These are phyloP conservation scores for Bucco capensis DNA, from an alignment of 2,113 vertebrate genomes.

Conservation along the genomic window DNA sequence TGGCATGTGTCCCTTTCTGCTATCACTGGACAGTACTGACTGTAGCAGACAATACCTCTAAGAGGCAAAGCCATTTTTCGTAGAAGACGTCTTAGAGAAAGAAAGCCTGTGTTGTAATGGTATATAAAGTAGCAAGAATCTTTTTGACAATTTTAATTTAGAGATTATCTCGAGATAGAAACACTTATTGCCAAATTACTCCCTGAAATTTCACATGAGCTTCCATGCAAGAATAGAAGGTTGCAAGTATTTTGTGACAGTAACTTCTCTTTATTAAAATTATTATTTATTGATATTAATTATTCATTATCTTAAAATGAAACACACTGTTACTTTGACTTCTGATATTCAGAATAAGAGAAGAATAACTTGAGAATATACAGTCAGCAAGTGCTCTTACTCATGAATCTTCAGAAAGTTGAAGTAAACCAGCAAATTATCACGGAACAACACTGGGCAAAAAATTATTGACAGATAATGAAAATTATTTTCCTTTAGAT, in stretches of 20 bases:
- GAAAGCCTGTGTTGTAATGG: neutral
- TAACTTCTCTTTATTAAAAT: neutral
- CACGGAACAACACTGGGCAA: fast-evolving
- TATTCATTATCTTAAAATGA: neutral
- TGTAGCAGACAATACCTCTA: neutral
- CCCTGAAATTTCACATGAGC: fast-evolving
- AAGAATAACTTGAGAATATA: neutral
- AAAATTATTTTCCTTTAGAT: neutral
- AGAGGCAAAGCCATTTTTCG: neutral
- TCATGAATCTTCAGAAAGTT: neutral
- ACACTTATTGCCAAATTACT: neutral
- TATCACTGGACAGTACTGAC: neutral
- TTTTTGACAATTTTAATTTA: neutral
- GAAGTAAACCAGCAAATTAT: neutral
- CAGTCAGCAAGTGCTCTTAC: neutral
- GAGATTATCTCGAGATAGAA: neutral
- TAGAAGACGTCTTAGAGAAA: neutral
- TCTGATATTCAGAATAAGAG: neutral
- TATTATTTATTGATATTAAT: no score
- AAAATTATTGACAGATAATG: neutral
- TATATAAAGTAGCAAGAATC: neutral
- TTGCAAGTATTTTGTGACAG: neutral
- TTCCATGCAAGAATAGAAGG: neutral
- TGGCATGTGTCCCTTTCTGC: neutral
- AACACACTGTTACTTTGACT: neutral